A percentile compares a stretch with the other conserved stretches of the same genome.
Evolutionary conservation across 2,888 invertebrate species (phyloP).

Genomic region (Mesochorus sp.): DNA sequence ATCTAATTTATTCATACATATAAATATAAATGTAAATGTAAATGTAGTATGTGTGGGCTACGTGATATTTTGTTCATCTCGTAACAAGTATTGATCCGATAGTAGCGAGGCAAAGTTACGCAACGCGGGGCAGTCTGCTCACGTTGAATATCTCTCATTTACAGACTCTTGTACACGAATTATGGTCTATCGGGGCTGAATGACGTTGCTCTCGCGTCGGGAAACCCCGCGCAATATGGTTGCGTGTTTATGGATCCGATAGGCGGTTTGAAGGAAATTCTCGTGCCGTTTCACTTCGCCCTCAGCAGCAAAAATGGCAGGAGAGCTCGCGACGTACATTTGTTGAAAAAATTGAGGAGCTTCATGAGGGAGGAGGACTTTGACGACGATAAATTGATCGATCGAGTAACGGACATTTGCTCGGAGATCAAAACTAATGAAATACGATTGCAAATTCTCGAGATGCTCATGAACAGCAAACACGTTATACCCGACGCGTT

Average conservation of each 20-base stretch:
- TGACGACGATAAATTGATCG: conserved; percentile 83
- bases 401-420: conserved; percentile 84
- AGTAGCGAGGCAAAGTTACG: not conserved
- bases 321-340: conserved; percentile 93
- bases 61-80: not conserved
- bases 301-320: conserved; percentile 94
- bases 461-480: conserved; percentile 87
- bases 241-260: conserved; percentile 93
- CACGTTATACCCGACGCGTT: conserved; percentile 86
- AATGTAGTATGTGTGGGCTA: no score
- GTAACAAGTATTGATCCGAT: not conserved
- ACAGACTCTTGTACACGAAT: conserved; percentile 89
- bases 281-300: conserved; percentile 95
- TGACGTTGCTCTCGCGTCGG: conserved; percentile 78
- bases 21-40: no score
- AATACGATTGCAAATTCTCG: conserved; percentile 88
- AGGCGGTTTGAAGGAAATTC: conserved; percentile 91
- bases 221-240: conserved; percentile 86
- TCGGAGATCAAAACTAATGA: conserved; percentile 88
- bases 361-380: conserved; percentile 85
- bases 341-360: conserved; percentile 89
- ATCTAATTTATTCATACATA: no score
- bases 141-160: conserved; percentile 9
- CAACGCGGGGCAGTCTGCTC: not conserved
- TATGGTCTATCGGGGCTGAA: conserved; percentile 91